Base-by-base conservation (phyloP, 2,888 invertebrate species). In the Drosophila testacea region DNA sequence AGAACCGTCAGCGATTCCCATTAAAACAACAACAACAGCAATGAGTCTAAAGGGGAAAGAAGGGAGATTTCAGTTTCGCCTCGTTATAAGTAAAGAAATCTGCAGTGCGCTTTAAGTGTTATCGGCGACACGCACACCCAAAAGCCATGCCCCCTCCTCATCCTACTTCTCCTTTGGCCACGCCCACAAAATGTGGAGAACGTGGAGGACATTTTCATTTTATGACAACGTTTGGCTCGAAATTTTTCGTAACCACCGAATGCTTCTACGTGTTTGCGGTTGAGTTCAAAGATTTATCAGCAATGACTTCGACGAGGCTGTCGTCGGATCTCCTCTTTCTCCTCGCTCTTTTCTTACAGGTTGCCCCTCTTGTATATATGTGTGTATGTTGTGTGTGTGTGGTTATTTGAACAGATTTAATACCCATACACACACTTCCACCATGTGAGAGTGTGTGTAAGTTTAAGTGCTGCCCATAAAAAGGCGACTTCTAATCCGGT, bases 91-190 rank as follows among this genome's bases (percentile, higher is more conserved):
- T 83, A 79, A 76, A 82, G 72, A 89, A 87, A 86, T 86, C 88
- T 88, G 80, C 88, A 84, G 89, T 82, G 85, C 84, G 79, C 84
- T 87, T 86, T 86, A 86, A 86, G 89, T 88, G 89, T 88, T 87
- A 88, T 85, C 88, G 88, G 86, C 87, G 67, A 82, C 88, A 87
- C 87, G 77, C 87, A 83, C 82, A 84, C 87, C 52, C 73, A 69
- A 56, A 77, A 73, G 67, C 68, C 63, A 57, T 32, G 46, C 52
- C 63, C 62, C 30, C 38, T 56, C 32, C 22, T 30, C 30, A 1
- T 30, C 30, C 16, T 16, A 16, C 5, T 7, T 5, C 30, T 1
- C 30, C 7, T 6, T 46, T 32, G 63, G 78, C 65, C 80, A 71
- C 74, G 71, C 73, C 75, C 78, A 56, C 67, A 64, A 68, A 79